A percentile compares a stretch with the other conserved stretches of the same genome.
Evolutionary conservation across 1,140 invertebrate species (phyloP).

Genomic region (Drosophila orosa): DNA sequence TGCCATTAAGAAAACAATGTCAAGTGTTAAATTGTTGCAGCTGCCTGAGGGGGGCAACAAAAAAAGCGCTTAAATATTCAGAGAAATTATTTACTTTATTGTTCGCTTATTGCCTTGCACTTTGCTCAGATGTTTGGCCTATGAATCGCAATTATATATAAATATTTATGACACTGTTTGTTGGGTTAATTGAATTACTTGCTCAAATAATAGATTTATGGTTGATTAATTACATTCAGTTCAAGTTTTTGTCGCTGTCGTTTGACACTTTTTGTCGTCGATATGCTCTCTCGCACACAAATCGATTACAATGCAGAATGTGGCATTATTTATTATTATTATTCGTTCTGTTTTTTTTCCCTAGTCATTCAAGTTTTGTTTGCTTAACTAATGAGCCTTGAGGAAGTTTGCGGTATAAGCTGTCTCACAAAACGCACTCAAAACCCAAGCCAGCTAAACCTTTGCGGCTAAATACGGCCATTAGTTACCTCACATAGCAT

Average conservation of each 20-base stretch:
- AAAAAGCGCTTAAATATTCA: constrained; percentile 41
- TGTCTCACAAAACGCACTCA: constrained; percentile 28
- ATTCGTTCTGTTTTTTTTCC: constrained; percentile 14
- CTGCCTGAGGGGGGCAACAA: constrained; percentile 24
- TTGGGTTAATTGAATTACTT: constrained; percentile 55
- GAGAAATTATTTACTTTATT: constrained; percentile 57
- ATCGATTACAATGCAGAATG: constrained; percentile 60
- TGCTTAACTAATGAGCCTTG: constrained; percentile 56
- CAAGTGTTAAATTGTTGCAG: constrained; percentile 63
- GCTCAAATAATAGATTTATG: constrained; percentile 65
- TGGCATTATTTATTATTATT: constrained; percentile 45
- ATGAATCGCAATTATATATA: constrained; percentile 57
- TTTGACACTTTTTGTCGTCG: constrained; percentile 43
- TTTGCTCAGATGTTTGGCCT: constrained; percentile 43
- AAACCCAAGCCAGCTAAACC: constrained; percentile 12
- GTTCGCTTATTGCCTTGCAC: constrained; percentile 43
- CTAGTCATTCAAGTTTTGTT: constrained; percentile 32
- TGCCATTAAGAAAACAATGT: constrained; percentile 62
- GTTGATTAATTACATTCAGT: constrained; percentile 71
- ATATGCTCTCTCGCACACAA: constrained; percentile 22
- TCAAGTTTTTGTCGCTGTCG: constrained; percentile 41
- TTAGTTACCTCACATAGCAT: constrained; percentile 42
- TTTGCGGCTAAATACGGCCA: constrained; percentile 31
- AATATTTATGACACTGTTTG: constrained; percentile 60
- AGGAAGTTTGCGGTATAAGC: constrained; percentile 39